Evolutionary conservation across 2,888 invertebrate species (phyloP).

Genomic region (Eristalinus aeneus): DNA sequence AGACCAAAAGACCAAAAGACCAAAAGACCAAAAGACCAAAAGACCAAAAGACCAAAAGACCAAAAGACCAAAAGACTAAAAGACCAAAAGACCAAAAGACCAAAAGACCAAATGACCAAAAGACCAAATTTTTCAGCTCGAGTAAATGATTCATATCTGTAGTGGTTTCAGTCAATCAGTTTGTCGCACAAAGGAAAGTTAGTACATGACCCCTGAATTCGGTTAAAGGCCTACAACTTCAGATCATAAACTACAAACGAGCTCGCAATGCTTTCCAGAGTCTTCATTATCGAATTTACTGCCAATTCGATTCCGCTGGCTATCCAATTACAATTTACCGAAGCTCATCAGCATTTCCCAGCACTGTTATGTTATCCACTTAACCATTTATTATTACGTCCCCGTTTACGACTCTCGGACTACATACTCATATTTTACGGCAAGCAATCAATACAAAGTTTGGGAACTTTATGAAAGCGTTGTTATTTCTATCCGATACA

Average conservation of each 20-base stretch:
- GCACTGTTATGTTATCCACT: background rate
- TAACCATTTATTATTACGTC: background rate
- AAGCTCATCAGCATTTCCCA: background rate
- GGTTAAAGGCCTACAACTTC: background rate
- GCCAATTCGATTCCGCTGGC: background rate
- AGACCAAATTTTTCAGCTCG: no score
- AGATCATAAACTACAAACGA: background rate
- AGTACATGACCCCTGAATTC: background rate
- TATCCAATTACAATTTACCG: background rate
- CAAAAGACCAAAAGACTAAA: no score
- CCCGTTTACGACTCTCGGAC: background rate
- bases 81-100: no score
- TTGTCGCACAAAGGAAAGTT: background rate
- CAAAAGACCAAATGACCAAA: no score
- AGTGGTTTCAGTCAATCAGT: no score
- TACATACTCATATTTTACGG: conserved; percentile 1
- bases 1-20: no score
- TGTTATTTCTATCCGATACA: background rate
- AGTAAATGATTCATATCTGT: no score
- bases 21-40: no score
- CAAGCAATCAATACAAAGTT: background rate
- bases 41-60: no score
- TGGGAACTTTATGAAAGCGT: conserved; percentile 1
- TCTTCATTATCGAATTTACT: background rate
- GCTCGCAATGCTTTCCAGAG: background rate